Base-by-base conservation (phyloP, 2,113 vertebrate genomes). In the Plecotus auritus region DNA sequence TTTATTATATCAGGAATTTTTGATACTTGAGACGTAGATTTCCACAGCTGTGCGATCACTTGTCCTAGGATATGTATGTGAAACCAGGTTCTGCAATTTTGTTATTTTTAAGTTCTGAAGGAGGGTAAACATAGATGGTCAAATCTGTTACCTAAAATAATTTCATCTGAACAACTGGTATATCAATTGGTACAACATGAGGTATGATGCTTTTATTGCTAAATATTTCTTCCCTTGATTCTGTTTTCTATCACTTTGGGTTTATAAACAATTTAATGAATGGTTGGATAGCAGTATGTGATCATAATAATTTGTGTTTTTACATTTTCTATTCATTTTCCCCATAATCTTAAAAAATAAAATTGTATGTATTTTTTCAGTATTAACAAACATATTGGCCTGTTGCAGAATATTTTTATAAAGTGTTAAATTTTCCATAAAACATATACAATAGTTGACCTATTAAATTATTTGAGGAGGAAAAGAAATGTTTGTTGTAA, bases 1-100 rank as follows among this genome's bases (percentile, higher is more conserved):
- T 97, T 97, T 97, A 97, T 97, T 97, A 87, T 97, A 96, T 97
- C 96, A 96, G 95, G 96, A 93, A 96, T 97, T 97, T 96, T 89
- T 97, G 97, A 97, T 94, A 97, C 96, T 97, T 97, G 97, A 97
- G 97, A 96, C 69, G n/a, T 80, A 72, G 83, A 87, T 90, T 95
- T 91, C 93, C 94, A 96, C 97, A 97, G 97, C 97, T 97, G 97
- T 94, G 76, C 74, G 12, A 80, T 96, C 80, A 77, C 97, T 96
- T 95, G 96, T 94, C 74, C 94, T 42, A 40, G 74, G 74, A 93
- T 84, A 49, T 2, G 1, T 61, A 73, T 23, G 32, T 26, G 45
- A 93, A 91, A 80, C 83, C 93, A 51, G 86, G 95, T 88, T 90
- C 89, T 81, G 18, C 77, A 54, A 80, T 49, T 94, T 61, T 95